Evolutionary conservation across 2,797 vertebrate genomes (phyloP), one percentile per base, ranked within the genome.

Genomic region (Pygocentrus nattereri): DNA sequence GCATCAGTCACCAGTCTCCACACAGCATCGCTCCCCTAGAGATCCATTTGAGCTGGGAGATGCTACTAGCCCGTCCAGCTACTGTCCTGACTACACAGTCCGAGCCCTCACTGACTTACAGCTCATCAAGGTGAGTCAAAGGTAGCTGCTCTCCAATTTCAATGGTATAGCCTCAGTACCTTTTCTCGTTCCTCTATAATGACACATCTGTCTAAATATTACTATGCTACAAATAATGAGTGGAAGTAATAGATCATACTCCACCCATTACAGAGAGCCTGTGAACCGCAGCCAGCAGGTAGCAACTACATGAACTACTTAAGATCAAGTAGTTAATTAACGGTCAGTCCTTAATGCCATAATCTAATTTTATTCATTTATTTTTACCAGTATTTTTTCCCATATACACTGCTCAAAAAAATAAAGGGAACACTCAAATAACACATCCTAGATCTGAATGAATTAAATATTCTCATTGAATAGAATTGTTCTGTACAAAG

Each of bases 81-180:
- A 98, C 68, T 97, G 96, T 88, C 97, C 97, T 0, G 97, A 98
- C 93, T 98, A 98, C 93, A 97, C 96, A 4, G 97, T 98, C 86
- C 93, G 96, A 84, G 97, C 96, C 3, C 96, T 98, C 44, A 96
- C 96, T 0, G 97, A 98, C 88, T 93, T 98, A 87, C 97, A 98
- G 93, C 92, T 97, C 84, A 95, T 98, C 87, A 95, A 96, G 94
- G 95, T 94, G 47, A 34, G 85, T 12, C 10, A 21, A 16, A 12
- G 15, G 0, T 4, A 21, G n/a, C 10, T 27, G 3, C 56, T 30
- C 7, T 23, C 4, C 0, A 5, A 6, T 3, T 23, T 2, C 30
- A 5, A 23, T 21, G 50, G 50, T 54, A 6, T 54, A 27, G 10
- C n/a, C 11, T 1, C 13, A 13, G 44, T 13, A 19, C 5, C 4